Base-by-base conservation (phyloP, 2,113 vertebrate genomes). In the Ahaetulla prasina region DNA sequence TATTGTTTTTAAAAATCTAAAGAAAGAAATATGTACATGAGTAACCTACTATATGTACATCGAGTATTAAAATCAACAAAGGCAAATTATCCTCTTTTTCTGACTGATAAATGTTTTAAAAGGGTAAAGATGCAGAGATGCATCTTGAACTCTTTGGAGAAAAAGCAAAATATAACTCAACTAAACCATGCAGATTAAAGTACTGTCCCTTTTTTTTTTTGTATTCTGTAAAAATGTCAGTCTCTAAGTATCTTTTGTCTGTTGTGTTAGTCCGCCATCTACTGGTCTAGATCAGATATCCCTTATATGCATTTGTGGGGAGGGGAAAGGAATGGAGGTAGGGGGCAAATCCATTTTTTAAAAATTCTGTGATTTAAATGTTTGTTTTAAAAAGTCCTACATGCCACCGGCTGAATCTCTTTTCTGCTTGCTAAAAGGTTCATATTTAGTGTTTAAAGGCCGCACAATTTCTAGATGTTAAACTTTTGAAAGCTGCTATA, bases 221-320 rank as follows among this genome's bases (percentile, higher is more conserved):
- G n/a, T 2, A 30, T 49, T 9, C 22, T 45, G 3, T 87, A 49
- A 55, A 90, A 90, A 30, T 63, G 8, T 5, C 43, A 16, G 27
- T 2, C 8, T 20, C 54, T 4, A 74, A 9, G 4, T 80, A 22
- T 23, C 0, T 18, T 2, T n/a, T 0, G 1, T 53, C 1, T 1
- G 0, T 85, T 39, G 16, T 35, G 43, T 92, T 53, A 5, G 8
- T 23, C 92, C 88, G 95, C 96, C 96, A 94, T 87, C 96, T 96
- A 39, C 89, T 92, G 96, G 94, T 11, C 6, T n/a, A 0, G 0
- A 0, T 0, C 0, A 14, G 18, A 2, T 2, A 20, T 35, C 53
- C 2, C 0, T 47, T 52, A 43, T 1, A 39, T 52, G 16, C 0
- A 4, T 9, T 18, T 60, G 3, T 1, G 22, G 11, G 20, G 22